These are phyloP conservation scores for Leucoraja ocellata DNA, from an alignment of 2,797 vertebrate species.

Conservation along the genomic window DNA sequence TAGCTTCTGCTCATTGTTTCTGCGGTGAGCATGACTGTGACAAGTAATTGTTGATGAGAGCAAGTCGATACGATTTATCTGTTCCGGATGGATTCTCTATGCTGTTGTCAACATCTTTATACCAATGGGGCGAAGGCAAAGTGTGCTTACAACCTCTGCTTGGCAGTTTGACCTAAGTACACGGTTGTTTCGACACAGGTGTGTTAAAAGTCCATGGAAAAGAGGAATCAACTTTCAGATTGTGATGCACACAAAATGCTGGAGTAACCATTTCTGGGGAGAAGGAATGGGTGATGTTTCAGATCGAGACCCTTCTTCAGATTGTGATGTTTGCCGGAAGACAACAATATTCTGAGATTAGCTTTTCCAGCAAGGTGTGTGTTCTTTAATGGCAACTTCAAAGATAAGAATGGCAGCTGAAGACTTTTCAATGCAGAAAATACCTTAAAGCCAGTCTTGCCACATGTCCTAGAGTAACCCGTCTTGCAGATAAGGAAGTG, in stretches of 20 bases:
- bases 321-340: not conserved
- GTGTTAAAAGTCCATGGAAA: not conserved
- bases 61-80: not conserved
- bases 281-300: too few species aligned
- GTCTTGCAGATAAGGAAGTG: not conserved
- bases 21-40: not conserved
- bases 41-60: not conserved
- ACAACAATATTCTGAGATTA: not conserved
- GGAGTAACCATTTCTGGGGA: too few species aligned
- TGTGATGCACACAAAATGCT: too few species aligned
- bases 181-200: not conserved
- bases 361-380: not conserved
- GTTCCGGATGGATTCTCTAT: not conserved
- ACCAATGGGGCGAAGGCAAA: not conserved
- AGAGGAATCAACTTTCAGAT: not conserved
- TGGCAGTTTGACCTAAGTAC: not conserved
- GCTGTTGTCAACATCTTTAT: not conserved
- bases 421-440: not conserved
- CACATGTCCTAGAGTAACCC: not conserved
- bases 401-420: not conserved
- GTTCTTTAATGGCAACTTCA: not conserved
- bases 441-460: not conserved
- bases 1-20: not conserved
- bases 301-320: too few species aligned
- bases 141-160: not conserved